phyloP scores from a whole-genome alignment of 1,140 invertebrate genomes.

The Drosophila persimilis region DNA sequence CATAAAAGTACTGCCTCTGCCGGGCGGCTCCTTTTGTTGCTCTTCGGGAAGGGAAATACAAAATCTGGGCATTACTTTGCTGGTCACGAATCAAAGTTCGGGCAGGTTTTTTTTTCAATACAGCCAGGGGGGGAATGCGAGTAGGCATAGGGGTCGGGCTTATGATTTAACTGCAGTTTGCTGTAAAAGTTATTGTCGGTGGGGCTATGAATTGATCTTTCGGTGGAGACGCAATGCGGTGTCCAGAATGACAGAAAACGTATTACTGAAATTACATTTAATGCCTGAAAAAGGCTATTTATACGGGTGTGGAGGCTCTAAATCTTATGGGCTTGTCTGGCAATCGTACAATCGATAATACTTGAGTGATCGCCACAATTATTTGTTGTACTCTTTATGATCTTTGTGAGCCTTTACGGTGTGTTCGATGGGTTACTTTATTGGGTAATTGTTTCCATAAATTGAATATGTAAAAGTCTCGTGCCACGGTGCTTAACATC shows the following conservation, averaged over 20 bases:
- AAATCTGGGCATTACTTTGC: constrained; percentile 78
- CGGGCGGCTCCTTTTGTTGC: constrained; percentile 65
- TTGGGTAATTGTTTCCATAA: too few species aligned
- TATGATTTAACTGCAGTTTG: constrained; percentile 65
- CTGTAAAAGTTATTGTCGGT: constrained; percentile 48
- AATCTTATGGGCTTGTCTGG: constrained; percentile 3
- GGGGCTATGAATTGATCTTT: constrained; percentile 38
- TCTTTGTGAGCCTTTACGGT: too few species aligned
- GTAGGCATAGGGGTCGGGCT: constrained; percentile 27
- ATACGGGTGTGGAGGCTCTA: constrained; percentile 18
- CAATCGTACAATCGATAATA: constrained; percentile 18
- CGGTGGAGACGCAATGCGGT: constrained; percentile 33
- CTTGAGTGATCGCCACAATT: background rate
- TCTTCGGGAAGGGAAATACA: constrained; percentile 57
- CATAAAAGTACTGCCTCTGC: constrained; percentile 53
- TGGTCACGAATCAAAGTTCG: constrained; percentile 56
- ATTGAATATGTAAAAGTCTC: too few species aligned
- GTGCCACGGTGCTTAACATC: too few species aligned
- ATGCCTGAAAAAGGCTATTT: constrained; percentile 8
- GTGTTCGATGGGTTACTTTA: too few species aligned
- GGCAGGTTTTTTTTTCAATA: constrained; percentile 40
- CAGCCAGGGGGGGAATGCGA: constrained; percentile 24
- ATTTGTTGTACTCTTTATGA: background rate
- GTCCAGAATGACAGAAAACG: constrained; percentile 29
- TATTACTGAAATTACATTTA: constrained; percentile 42